Conservation (phyloP, 53 echinoderm and acorn worm genomes). For the Actinopyga echinites region DNA sequence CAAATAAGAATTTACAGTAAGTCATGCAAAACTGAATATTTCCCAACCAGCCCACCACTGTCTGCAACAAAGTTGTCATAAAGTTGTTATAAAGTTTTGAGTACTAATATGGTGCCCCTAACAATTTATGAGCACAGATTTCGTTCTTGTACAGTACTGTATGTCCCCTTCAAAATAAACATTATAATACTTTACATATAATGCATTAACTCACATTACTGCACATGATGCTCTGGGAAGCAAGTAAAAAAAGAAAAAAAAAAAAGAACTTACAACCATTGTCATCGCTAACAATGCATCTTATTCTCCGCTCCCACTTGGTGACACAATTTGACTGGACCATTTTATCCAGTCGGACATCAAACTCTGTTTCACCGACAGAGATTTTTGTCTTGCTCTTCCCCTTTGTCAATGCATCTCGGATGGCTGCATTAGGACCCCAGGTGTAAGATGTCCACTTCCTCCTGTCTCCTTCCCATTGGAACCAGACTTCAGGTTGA, state of each 20-base stretch:
- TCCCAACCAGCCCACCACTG: no score
- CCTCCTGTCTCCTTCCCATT: slow-evolving; percentile 79
- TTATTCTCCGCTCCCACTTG: slow-evolving; percentile 82
- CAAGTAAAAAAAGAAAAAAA: no score
- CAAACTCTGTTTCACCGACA: slow-evolving; percentile 51
- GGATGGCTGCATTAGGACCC: slow-evolving; percentile 65
- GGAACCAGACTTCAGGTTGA: slow-evolving; percentile 49
- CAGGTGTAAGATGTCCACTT: slow-evolving; percentile 71
- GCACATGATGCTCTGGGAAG: no score
- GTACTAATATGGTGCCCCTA: no score
- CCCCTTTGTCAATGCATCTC: slow-evolving; percentile 50
- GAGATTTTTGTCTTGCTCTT: slow-evolving; percentile 53
- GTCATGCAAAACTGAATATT: no score
- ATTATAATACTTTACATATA: no score
- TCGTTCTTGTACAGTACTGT: no score
- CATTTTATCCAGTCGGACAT: slow-evolving; percentile 76
- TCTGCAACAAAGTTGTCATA: no score
- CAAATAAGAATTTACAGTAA: not conserved
- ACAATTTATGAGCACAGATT: no score
- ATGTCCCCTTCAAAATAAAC: no score
- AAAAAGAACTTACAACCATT: slow-evolving; percentile 66
- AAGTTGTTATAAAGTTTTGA: not conserved
- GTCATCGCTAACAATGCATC: slow-evolving; percentile 63
- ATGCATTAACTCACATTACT: no score
- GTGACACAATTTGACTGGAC: slow-evolving; percentile 84